Base-by-base conservation (phyloP, 2,888 invertebrate species). In the Cylindroiulus punctatus region DNA sequence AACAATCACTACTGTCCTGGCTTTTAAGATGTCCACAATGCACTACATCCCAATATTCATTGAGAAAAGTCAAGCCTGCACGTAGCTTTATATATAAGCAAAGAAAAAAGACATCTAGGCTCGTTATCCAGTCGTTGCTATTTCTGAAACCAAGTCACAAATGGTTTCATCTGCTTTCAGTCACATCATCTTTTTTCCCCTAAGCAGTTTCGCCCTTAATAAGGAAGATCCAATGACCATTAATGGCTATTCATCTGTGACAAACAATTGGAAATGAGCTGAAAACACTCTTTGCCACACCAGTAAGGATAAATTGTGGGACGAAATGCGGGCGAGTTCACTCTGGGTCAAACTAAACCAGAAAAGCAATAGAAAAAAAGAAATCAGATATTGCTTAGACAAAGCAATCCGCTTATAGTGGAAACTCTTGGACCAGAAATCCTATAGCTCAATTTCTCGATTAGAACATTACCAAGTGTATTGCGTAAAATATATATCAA, bases 191-290 rank as follows among this genome's bases (percentile, higher is more conserved):
- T 65, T 65, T 65, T 65, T 65, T 0, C 8, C 65, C 65, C 65
- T 65, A 65, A 65, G 26, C 65, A 65, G 65, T 65, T 65, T 65
- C 65, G 65, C 26, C 65, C 65, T 65, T 65, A 65, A 65, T 65
- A 65, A 65, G 65, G 65, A 65, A 65, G 65, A 65, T 65, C 65
- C 65, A 65, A 65, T 65, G 65, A 65, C 65, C 65, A 65, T 65
- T 65, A 65, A 65, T 65, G 65, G 65, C 65, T 65, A 65, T 65
- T 65, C 65, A 65, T 65, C 65, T 26, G 65, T 65, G 65, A 65
- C 65, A 65, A 65, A 65, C 65, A 65, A 65, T 65, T 65, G 65
- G 65, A 65, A 65, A 65, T 65, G 65, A 65, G 65, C 65, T 65
- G 65, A 65, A 65, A 65, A 65, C 65, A 65, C 65, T 65, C 65